Percentiles rank a stretch among this genome's conserved stretches.
Evolutionary conservation across 2,797 vertebrate genomes (phyloP).

Genomic region (Setipinna tenuifilis): DNA sequence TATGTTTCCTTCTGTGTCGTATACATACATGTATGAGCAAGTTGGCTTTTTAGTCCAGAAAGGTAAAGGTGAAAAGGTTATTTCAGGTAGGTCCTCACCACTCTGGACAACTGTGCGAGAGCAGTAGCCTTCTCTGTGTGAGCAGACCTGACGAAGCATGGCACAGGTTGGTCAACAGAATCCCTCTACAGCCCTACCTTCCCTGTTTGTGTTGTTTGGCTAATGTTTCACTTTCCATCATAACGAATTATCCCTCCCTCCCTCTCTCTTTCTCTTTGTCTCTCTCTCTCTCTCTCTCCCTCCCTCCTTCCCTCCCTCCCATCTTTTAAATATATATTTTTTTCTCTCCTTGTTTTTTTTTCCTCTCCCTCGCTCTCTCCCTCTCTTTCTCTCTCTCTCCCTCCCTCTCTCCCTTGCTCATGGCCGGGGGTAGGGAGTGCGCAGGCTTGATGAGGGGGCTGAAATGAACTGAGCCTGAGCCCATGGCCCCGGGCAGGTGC

Average conservation of each 20-base stretch:
- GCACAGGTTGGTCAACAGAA: constrained; percentile 38
- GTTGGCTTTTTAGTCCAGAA: neutral
- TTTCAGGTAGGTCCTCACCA: neutral
- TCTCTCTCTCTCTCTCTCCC: constrained; percentile 19
- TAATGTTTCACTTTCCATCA: constrained; percentile 76
- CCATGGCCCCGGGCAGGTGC: constrained; percentile 68
- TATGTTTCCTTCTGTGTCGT: neutral
- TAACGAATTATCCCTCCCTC: constrained; percentile 70
- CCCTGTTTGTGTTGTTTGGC: constrained; percentile 75
- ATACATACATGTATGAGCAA: neutral
- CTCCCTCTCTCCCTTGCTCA: constrained; percentile 54
- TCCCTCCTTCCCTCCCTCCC: constrained; percentile 54
- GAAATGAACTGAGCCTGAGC: constrained; percentile 81
- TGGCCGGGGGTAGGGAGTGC: constrained; percentile 73
- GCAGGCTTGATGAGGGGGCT: constrained; percentile 77
- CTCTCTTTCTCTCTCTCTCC: constrained; percentile 60
- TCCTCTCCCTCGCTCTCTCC: neutral
- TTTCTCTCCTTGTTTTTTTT: neutral
- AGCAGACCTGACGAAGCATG: neutral
- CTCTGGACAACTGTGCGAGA: neutral
- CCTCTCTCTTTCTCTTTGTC: constrained; percentile 8
- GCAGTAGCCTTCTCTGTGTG: neutral
- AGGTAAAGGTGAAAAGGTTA: neutral
- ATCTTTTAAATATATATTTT: too few species aligned
- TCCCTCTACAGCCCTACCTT: constrained; percentile 36